These are phyloP conservation scores for Philantomba maxwellii DNA, from an alignment of 2,113 vertebrate genomes.

Conservation along the genomic window DNA sequence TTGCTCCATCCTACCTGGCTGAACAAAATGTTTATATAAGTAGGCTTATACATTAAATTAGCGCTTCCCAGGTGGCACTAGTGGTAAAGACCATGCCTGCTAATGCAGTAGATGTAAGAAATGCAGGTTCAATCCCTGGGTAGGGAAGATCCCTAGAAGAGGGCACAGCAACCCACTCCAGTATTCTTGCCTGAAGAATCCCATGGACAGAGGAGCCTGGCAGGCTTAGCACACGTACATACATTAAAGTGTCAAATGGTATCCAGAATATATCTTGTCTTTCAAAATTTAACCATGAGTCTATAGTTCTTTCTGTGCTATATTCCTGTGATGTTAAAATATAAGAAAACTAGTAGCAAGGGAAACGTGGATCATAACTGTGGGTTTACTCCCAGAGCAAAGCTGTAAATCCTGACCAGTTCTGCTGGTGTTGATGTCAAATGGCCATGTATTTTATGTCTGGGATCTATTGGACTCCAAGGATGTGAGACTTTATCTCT, in stretches of 20 bases:
- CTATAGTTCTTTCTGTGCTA: neutral
- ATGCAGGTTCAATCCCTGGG: fast-evolving
- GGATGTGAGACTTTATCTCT: neutral
- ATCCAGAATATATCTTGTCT: neutral
- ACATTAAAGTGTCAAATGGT: neutral
- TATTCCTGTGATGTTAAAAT: neutral
- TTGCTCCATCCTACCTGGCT: neutral
- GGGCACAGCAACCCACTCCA: neutral
- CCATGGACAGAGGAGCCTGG: neutral
- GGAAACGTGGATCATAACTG: neutral
- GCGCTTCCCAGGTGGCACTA: neutral
- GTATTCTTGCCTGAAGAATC: neutral
- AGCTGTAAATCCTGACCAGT: neutral
- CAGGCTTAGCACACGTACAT: neutral
- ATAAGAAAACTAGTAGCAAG: neutral
- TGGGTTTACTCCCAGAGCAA: neutral
- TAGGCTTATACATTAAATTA: neutral
- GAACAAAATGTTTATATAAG: neutral
- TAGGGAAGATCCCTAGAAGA: neutral
- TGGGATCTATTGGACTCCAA: neutral
- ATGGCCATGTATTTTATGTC: neutral
- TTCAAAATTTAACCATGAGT: neutral
- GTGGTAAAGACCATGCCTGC: neutral
- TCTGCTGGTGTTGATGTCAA: neutral
- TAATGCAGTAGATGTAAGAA: neutral